Conservation (phyloP, 2,888 invertebrate species). For the Cantharis nigra region DNA sequence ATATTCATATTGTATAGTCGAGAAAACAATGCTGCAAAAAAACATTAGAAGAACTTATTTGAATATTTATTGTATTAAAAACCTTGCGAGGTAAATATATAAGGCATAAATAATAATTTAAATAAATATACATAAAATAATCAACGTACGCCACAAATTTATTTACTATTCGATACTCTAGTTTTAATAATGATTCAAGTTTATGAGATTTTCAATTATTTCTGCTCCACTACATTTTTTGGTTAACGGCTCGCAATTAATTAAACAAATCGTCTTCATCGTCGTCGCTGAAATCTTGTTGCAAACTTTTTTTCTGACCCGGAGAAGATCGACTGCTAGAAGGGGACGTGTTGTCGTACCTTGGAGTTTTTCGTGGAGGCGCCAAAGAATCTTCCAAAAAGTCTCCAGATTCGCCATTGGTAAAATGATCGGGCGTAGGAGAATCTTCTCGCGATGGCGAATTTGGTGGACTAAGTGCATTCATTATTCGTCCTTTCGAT, state of each 20-base stretch:
- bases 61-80: constrained; percentile 11
- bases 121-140: constrained; percentile 20
- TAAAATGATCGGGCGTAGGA: constrained; percentile 47
- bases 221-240: constrained; percentile 6
- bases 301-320: constrained; percentile 35
- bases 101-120: constrained; percentile 10
- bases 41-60: background rate
- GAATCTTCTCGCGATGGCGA: constrained; percentile 62
- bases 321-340: constrained; percentile 24
- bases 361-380: constrained; percentile 52
- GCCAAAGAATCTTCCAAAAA: constrained; percentile 47
- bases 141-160: constrained; percentile 9
- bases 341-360: constrained; percentile 48
- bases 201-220: background rate
- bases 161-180: constrained; percentile 9
- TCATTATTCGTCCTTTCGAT: constrained; percentile 86
- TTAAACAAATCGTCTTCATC: constrained; percentile 44
- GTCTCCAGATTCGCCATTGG: constrained; percentile 48
- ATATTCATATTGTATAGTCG: background rate
- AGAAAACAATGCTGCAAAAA: background rate
- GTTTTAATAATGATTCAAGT: background rate
- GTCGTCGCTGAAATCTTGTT: constrained; percentile 49
- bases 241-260: constrained; percentile 4
- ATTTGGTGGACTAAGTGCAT: constrained; percentile 88
- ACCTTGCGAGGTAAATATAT: background rate